These are phyloP conservation scores for Odontomachus brunneus DNA, from an alignment of 1,140 invertebrate species.

Conservation along the genomic window DNA sequence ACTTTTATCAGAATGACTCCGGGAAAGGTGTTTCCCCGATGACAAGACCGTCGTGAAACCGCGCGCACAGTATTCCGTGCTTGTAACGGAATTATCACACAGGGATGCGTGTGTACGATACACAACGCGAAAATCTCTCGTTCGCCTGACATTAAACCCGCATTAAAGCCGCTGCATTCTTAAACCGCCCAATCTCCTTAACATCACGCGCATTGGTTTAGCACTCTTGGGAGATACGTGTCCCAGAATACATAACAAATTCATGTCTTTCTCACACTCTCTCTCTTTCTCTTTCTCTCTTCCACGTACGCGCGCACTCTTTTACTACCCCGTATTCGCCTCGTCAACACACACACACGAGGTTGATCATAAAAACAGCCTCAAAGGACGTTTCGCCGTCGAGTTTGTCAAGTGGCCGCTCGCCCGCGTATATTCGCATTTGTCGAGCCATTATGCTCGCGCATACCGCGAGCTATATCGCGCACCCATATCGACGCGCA, in stretches of 20 bases:
- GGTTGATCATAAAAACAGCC: conserved; percentile 33
- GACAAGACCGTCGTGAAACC: too few species aligned
- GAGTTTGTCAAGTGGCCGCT: conserved; percentile 3
- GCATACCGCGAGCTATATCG: conserved; percentile 38
- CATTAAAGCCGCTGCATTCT: conserved; percentile 30
- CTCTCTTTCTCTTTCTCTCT: not conserved
- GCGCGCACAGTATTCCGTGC: too few species aligned
- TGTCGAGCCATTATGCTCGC: conserved; percentile 41
- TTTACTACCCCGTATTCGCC: not conserved
- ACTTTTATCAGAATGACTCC: too few species aligned
- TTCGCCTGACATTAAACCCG: not conserved
- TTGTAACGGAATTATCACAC: conserved; percentile 24
- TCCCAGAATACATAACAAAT: conserved; percentile 50
- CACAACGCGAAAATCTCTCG: not conserved
- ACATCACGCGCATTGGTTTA: conserved; percentile 51
- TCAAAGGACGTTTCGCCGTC: conserved; percentile 44
- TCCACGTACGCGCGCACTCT: not conserved
- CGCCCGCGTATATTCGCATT: conserved; percentile 27
- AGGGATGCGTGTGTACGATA: not conserved
- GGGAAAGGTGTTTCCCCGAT: too few species aligned
- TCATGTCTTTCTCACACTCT: conserved; percentile 14
- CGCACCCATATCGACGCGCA: conserved; percentile 35
- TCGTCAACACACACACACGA: conserved; percentile 1
- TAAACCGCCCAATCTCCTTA: conserved; percentile 46
- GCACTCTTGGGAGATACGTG: conserved; percentile 46